Evolutionary conservation across 2,113 vertebrate species (phyloP).

Genomic region (Rhinopomastus cyanomelas): DNA sequence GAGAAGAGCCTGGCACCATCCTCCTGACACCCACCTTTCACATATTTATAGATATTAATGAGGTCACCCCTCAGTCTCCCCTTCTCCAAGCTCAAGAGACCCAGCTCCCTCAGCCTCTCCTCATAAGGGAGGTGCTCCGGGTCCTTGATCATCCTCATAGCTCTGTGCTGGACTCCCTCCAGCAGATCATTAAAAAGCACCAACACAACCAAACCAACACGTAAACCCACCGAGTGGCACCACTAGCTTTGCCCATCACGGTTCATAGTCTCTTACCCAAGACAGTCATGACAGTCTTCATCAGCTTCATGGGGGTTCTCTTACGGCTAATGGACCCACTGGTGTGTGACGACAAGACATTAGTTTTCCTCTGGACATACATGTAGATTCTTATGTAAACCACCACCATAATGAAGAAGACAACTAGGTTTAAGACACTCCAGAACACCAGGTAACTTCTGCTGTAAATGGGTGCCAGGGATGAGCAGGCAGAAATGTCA

Average conservation of each 20-base stretch:
- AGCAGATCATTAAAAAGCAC: not conserved
- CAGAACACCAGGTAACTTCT: constrained; percentile 96
- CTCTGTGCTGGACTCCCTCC: too few species aligned
- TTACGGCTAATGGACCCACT: constrained; percentile 89
- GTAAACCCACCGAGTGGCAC: not conserved
- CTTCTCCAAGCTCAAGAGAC: too few species aligned
- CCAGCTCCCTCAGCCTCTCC: too few species aligned
- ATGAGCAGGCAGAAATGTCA: constrained; percentile 84
- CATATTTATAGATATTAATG: too few species aligned
- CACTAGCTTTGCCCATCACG: not conserved
- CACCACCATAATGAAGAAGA: constrained; percentile 91
- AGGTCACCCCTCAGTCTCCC: too few species aligned
- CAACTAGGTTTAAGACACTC: constrained; percentile 88
- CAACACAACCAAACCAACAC: not conserved
- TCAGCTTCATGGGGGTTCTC: constrained; percentile 93
- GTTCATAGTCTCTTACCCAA: constrained; percentile 83
- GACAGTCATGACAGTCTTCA: constrained; percentile 97
- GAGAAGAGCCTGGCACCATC: too few species aligned
- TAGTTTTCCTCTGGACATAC: constrained; percentile 92
- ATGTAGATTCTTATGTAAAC: constrained; percentile 93
- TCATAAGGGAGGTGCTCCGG: too few species aligned
- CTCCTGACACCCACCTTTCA: too few species aligned
- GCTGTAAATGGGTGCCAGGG: constrained; percentile 92
- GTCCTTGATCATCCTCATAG: too few species aligned
- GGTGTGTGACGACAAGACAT: constrained; percentile 81